Conservation (phyloP, 53 echinoderm and acorn worm genomes). For the Patiria pectinifera region DNA sequence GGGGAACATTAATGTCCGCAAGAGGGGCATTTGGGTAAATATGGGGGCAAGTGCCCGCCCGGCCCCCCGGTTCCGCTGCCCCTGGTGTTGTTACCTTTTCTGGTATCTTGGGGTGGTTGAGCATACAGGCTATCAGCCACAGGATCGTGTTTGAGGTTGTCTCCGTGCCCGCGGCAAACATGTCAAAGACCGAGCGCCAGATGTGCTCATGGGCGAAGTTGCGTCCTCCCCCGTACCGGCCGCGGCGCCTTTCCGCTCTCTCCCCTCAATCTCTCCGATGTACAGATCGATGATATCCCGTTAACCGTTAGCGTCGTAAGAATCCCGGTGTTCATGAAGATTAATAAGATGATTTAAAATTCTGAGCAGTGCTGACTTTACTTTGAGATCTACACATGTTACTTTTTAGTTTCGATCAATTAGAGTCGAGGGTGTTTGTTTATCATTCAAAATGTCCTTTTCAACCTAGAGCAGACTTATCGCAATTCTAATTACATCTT, state of each 20-base stretch:
- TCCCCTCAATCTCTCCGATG: conserved; percentile 7
- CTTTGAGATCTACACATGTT: too few species aligned
- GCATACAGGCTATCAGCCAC: conserved; percentile 25
- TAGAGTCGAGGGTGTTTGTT: too few species aligned
- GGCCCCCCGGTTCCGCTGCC: too few species aligned
- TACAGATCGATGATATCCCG: conserved; percentile 42
- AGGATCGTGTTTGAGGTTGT: conserved; percentile 50
- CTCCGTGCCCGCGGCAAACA: conserved; percentile 56
- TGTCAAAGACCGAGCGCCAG: conserved; percentile 17
- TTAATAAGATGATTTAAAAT: background rate
- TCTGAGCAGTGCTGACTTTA: too few species aligned
- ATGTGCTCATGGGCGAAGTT: background rate
- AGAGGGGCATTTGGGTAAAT: too few species aligned
- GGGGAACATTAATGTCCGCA: too few species aligned
- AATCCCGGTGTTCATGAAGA: conserved; percentile 15
- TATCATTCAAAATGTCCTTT: too few species aligned
- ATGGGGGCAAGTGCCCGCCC: too few species aligned
- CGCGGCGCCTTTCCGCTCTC: background rate
- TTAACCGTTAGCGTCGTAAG: conserved; percentile 8
- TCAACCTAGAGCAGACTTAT: too few species aligned
- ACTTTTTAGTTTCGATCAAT: too few species aligned
- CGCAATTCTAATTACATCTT: too few species aligned
- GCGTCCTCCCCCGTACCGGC: background rate
- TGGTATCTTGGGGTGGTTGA: conserved; percentile 33
- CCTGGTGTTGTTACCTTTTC: conserved; percentile 43